Evolutionary conservation across 2,113 vertebrate species (phyloP), one percentile per base, ranked within the genome.

Genomic region (Mixornis gularis): DNA sequence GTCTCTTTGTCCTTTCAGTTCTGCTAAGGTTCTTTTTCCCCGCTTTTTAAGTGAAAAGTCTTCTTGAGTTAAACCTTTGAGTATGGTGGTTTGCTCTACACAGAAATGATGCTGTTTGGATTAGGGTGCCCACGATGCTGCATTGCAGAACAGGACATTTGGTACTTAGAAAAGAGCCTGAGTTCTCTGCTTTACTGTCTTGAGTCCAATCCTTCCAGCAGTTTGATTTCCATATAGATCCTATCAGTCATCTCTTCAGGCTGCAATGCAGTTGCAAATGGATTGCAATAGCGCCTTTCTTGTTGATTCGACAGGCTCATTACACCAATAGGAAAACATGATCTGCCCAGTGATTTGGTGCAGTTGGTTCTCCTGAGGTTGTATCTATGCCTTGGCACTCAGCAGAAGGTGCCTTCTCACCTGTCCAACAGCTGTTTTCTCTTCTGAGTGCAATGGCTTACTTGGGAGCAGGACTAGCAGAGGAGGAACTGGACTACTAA

Each of bases 241-340:
- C 3, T 1, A 34, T 58, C 17, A 24, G 19, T 82, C 55, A 40
- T 12, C 8, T 79, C 44, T 77, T 43, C 21, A 41, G 46, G 22
- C 36, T 36, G 29, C 70, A 83, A 13, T 29, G 53, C 36, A 52
- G 18, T 24, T 49, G 40, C 65, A 71, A 19, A n/a, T 34, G 20
- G 20, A 16, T 59, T 68, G 66, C 53, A 79, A 16, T 22, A 49
- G 32, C 14, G 18, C 26, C 38, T 71, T 82, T 71, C 30, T 68
- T 41, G 24, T 43, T 63, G 41, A 32, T 73, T 80, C 36, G 46
- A 26, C 24, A 48, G 30, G 4, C 13, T 21, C 16, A 5, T 76
- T 24, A 60, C 36, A 73, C 8, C 25, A 21, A 20, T 0, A 0
- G n/a, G 22, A 70, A 55, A 82, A 43, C 4, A 4, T 44, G 66